Base-by-base conservation (phyloP, 2,888 invertebrate genomes). In the Gryllus longicercus region DNA sequence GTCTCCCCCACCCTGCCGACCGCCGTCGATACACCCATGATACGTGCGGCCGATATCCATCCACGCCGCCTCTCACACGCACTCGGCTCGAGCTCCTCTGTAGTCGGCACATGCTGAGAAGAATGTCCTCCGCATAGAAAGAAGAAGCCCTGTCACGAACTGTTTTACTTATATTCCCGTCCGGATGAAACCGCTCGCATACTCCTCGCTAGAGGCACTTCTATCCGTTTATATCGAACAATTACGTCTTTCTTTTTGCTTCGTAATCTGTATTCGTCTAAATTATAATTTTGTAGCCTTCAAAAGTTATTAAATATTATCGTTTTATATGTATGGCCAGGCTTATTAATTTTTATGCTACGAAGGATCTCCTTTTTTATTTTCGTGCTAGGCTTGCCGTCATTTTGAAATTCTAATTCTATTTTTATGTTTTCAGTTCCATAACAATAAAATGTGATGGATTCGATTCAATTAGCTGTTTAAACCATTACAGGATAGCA, bases 271-370 rank as follows among this genome's bases (percentile, higher is more conserved):
- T 63, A 63, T 18, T 63, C 63, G 16, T 63, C 63, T 63, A 14
- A 63, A 63, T 63, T 63, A 63, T 63, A 63, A 63, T 63, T 63
- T 63, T 63, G 63, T 63, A n/a, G 16, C 63, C n/a, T n/a, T 63
- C n/a, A n/a, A n/a, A 63, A 63, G n/a, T 63, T 63, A 63, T 63
- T 63, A 63, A 63, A 63, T 63, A 63, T 63, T 63, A 63, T 63
- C 16, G 63, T 63, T 63, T 63, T 63, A 18, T 63, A 63, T 63
- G 14, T 63, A 63, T 63, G 63, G 63, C 16, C n/a, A 38, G 63
- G 63, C 14, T 63, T 63, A 63, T 63, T 63, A 63, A 63, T 63
- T 63, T 63, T 63, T 63, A 63, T 63, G 63, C 63, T 63, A 63
- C 63, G 63, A 63, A 3, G 63, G 63, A 14, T 18, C 16, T 63